These are phyloP conservation scores for Napeogenes sylphis DNA, from an alignment of 2,888 invertebrate genomes.

Conservation along the genomic window DNA sequence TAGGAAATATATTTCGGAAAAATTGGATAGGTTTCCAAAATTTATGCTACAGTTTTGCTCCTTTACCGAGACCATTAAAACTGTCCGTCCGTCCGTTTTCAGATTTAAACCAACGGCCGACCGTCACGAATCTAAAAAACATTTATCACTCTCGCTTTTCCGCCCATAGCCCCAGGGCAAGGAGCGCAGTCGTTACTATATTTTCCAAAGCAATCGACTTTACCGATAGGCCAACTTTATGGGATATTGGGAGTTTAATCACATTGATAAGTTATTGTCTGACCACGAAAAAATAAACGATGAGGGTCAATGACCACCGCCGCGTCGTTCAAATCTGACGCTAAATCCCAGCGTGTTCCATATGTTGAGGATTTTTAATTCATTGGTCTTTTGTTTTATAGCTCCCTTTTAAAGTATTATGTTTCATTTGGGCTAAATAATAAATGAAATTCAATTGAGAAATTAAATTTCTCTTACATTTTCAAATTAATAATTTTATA, in stretches of 20 bases:
- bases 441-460: neutral
- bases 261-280: slow-evolving; percentile 22
- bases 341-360: neutral
- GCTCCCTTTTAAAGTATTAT: neutral
- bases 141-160: slow-evolving; percentile 64
- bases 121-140: slow-evolving; percentile 62
- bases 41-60: slow-evolving; percentile 60
- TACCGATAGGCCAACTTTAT: slow-evolving; percentile 33
- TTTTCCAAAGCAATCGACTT: slow-evolving; percentile 8
- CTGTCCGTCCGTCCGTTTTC: slow-evolving; percentile 62
- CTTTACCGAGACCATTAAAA: slow-evolving; percentile 67
- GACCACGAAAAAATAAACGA: slow-evolving; percentile 6
- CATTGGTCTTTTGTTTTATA: neutral
- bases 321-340: neutral
- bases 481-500: no score
- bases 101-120: slow-evolving; percentile 62
- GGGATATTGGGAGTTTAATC: slow-evolving; percentile 33
- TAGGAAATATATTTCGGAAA: slow-evolving; percentile 48
- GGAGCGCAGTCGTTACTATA: slow-evolving; percentile 4
- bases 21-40: slow-evolving; percentile 56
- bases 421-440: neutral
- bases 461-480: slow-evolving; percentile 5
- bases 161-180: slow-evolving; percentile 32
- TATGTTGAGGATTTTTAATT: slow-evolving; percentile 8
- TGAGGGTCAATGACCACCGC: neutral